These are phyloP conservation scores for Poeciliopsis prolifica DNA, from an alignment of 2,113 vertebrate species.

Conservation along the genomic window DNA sequence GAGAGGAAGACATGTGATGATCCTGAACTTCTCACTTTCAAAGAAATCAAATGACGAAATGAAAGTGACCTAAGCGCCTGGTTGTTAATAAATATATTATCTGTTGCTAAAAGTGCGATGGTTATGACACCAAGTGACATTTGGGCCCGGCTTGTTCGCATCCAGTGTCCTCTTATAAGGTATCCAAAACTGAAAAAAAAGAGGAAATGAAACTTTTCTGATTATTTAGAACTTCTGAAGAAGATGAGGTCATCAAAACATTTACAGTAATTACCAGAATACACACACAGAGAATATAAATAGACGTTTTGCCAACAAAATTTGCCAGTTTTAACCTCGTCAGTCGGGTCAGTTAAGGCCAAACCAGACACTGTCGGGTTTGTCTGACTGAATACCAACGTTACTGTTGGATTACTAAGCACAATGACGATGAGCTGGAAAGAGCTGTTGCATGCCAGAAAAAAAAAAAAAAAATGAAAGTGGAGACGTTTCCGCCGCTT, in stretches of 20 bases:
- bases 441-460: no score
- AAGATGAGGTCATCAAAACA: conserved; percentile 52
- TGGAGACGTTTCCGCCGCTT: neutral
- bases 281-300: neutral
- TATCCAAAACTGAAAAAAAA: conserved; percentile 17
- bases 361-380: neutral
- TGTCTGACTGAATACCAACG: neutral
- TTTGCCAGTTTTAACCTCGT: neutral
- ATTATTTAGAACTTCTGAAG: conserved; percentile 46
- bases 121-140: neutral
- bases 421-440: neutral
- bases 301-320: neutral
- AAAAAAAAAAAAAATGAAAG: neutral
- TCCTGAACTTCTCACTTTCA: conserved; percentile 28
- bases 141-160: neutral
- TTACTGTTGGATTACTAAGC: neutral
- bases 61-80: conserved; percentile 20
- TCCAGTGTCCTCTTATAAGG: neutral
- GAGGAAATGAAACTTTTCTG: conserved; percentile 58
- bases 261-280: conserved; percentile 53
- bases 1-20: neutral
- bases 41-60: conserved; percentile 27
- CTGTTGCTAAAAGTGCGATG: conserved; percentile 12
- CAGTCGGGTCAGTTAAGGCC: neutral
- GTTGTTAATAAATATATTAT: neutral